Evolutionary conservation across 1,140 invertebrate species (phyloP).

Genomic region (Brachystomella parvula): DNA sequence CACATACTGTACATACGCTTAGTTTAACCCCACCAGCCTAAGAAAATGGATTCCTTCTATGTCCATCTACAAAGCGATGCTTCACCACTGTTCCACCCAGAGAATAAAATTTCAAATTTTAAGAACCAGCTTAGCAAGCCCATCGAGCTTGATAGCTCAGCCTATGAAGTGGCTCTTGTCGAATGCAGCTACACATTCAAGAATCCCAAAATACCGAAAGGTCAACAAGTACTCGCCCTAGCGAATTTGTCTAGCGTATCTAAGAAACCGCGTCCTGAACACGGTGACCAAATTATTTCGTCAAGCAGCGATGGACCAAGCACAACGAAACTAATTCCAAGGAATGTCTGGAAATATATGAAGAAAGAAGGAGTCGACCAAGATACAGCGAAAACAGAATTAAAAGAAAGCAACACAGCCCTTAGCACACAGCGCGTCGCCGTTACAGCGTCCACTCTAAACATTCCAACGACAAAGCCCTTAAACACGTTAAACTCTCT

Average conservation of each 20-base stretch:
- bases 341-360: too few relatives aligned
- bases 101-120: constrained; percentile 16
- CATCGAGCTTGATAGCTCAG: neutral
- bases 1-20: too few relatives aligned
- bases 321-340: neutral
- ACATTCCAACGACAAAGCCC: too few relatives aligned
- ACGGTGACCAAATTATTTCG: neutral
- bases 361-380: too few relatives aligned
- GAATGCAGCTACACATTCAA: constrained; percentile 8
- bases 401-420: too few relatives aligned
- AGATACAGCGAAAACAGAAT: too few relatives aligned
- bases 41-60: constrained; percentile 6
- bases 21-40: too few relatives aligned
- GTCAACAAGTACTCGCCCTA: neutral
- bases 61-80: neutral
- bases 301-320: neutral
- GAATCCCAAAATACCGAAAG: neutral
- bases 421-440: too few relatives aligned
- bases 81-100: neutral
- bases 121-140: neutral
- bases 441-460: too few relatives aligned
- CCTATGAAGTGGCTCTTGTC: constrained; percentile 8
- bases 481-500: too few relatives aligned
- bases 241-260: neutral
- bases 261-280: neutral